These are phyloP conservation scores for Pluvialis apricaria DNA, from an alignment of 2,113 vertebrate genomes.

Conservation along the genomic window DNA sequence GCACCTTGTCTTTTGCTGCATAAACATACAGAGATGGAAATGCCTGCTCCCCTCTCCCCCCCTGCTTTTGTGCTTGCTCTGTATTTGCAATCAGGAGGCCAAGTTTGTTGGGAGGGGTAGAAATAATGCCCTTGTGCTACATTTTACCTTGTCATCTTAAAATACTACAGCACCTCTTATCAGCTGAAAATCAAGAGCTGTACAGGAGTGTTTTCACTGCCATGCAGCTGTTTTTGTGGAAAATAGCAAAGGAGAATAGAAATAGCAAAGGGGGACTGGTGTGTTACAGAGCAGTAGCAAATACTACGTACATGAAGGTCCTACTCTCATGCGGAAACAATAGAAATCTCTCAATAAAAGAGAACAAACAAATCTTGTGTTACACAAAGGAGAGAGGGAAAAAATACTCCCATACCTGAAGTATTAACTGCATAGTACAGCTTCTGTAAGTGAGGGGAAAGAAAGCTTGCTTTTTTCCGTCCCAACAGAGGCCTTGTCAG, in stretches of 20 bases:
- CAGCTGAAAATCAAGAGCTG: background rate
- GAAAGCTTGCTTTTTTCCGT: background rate
- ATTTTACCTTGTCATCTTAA: background rate
- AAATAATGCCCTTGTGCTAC: background rate
- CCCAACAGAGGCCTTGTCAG: background rate
- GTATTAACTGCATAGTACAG: too few species aligned
- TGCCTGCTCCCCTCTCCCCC: background rate
- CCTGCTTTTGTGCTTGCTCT: background rate
- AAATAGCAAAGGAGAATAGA: background rate
- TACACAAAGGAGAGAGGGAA: background rate
- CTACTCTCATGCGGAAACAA: background rate
- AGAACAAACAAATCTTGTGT: background rate
- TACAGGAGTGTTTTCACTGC: background rate
- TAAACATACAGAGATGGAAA: background rate
- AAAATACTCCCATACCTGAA: background rate
- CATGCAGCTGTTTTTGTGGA: background rate
- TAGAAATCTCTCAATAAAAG: background rate
- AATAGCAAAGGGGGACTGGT: background rate
- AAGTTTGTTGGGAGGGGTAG: background rate
- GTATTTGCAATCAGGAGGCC: background rate
- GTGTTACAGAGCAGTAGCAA: background rate
- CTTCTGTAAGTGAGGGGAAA: background rate
- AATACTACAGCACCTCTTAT: background rate
- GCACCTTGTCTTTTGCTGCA: background rate
- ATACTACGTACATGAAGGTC: fast-evolving